Base-by-base conservation (phyloP, 2,113 vertebrate genomes). In the Gavialis gangeticus region DNA sequence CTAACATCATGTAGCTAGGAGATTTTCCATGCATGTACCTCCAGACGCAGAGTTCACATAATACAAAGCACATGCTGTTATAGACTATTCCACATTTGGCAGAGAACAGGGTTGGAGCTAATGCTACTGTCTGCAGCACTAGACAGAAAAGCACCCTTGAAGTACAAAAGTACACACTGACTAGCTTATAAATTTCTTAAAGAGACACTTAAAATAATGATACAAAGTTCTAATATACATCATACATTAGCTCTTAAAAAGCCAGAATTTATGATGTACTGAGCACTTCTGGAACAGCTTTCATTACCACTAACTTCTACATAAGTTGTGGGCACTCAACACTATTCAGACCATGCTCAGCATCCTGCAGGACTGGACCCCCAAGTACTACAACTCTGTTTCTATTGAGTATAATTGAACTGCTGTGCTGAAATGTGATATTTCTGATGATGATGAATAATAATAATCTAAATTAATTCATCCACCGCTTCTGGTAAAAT, bases 41-140 rank as follows among this genome's bases (percentile, higher is more conserved):
- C 97, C 91, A 87, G 91, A 95, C 94, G 96, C 95, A 95, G 84
- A 96, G 96, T 94, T 94, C 87, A 94, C 60, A 86, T 98, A 98
- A 99, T 92, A 92, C 94, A 98, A 99, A 98, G 98, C 98, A 99
- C 97, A 98, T 98, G 98, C 96, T 98, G 57, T 97, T 97, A 97
- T 96, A 97, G 93, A 90, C 97, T 97, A 95, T 96, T 98, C 97
- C 97, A 95, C 97, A 97, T 97, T 97, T 98, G 98, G 98, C 98
- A 98, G 88, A 97, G 82, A 94, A 59, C 37, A 87, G 96, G 95
- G 91, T 88, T 96, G 82, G 85, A 97, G 97, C 95, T 93, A 78
- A 97, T 90, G 94, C 97, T 97, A 95, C 93, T 95, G 97, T 97
- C 98, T 98, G 92, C 88, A 93, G 75, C 77, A 97, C 82, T 95